These are phyloP conservation scores for Octodon degus DNA, from an alignment of 2,113 vertebrate species.

Conservation along the genomic window DNA sequence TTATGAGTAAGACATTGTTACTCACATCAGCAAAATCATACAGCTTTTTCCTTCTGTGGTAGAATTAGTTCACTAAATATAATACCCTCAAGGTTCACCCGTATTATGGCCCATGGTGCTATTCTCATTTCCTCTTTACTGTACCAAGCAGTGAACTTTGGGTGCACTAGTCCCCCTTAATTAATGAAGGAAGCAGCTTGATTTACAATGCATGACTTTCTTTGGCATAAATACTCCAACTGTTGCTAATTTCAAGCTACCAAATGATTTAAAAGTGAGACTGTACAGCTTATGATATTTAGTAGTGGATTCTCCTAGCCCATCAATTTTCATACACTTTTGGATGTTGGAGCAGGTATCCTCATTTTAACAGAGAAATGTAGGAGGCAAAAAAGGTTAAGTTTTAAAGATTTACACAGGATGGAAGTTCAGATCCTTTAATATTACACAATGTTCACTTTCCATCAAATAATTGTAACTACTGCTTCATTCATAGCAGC, in stretches of 20 bases:
- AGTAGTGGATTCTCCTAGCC: background rate
- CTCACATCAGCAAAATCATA: background rate
- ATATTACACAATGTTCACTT: background rate
- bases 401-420: background rate
- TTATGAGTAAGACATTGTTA: background rate
- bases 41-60: background rate
- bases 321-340: background rate
- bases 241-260: background rate
- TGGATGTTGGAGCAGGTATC: background rate
- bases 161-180: background rate
- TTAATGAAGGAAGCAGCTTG: background rate
- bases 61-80: background rate
- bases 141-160: background rate
- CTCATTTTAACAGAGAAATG: background rate
- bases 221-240: background rate
- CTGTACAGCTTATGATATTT: background rate
- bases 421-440: background rate
- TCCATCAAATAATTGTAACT: background rate
- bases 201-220: background rate
- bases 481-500: background rate
- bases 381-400: background rate
- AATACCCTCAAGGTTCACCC: background rate
- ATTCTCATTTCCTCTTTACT: background rate
- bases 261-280: conserved; percentile 9
- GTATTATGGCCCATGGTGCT: background rate